Percentiles rank a stretch among this genome's conserved stretches.
phyloP scores from a whole-genome alignment of 2,797 vertebrate genomes.

The Siniperca undulata region DNA sequence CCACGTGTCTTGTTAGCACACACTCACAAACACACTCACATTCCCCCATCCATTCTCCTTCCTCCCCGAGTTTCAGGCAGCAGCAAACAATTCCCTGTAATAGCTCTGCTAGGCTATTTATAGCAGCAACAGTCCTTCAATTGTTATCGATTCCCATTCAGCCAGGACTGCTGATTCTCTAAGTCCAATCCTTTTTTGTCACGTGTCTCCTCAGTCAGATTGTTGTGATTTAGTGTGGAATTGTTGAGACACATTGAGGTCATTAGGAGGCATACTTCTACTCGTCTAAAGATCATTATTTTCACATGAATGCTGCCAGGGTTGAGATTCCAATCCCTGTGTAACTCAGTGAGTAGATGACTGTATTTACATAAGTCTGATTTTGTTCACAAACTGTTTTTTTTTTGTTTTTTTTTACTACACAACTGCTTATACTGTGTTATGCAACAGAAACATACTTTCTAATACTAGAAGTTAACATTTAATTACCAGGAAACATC shows the following conservation, averaged over 20 bases:
- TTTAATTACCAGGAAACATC: neutral
- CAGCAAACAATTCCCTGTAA: conserved; percentile 34
- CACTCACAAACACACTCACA: neutral
- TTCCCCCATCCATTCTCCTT: neutral
- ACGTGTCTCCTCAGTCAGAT: neutral
- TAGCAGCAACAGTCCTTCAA: conserved; percentile 29
- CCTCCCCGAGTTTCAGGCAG: conserved; percentile 10
- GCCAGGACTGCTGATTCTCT: conserved; percentile 31
- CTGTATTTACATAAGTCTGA: neutral
- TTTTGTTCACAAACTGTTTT: neutral
- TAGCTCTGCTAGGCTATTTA: conserved; percentile 23
- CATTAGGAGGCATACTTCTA: conserved; percentile 23
- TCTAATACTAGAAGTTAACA: neutral
- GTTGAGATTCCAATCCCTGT: neutral
- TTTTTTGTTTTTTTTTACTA: neutral
- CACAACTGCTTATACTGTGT: too few species aligned
- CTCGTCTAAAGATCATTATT: conserved; percentile 7
- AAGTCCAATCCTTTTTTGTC: conserved; percentile 23
- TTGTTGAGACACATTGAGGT: neutral
- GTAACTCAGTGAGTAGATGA: neutral
- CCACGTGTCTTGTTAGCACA: conserved; percentile 12
- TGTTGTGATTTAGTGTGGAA: neutral
- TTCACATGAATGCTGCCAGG: neutral
- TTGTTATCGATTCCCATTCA: conserved; percentile 51
- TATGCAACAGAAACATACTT: neutral